Base-by-base conservation (phyloP, 2,113 vertebrate genomes). In the Kobus ellipsiprymnus region DNA sequence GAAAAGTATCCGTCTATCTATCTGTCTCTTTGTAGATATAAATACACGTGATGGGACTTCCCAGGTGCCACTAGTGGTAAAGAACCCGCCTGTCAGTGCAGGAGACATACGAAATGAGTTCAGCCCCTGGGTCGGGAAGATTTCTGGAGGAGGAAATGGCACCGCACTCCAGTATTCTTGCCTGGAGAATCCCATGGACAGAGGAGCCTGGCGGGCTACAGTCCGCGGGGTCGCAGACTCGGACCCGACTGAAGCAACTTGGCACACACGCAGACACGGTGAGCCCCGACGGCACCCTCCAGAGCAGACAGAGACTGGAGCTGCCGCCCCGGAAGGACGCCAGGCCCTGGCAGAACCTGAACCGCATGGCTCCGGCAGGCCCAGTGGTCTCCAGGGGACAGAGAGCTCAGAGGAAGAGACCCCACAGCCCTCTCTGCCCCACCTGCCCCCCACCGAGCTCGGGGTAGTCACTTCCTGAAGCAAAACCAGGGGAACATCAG, bases 191-290 rank as follows among this genome's bases (percentile, higher is more conserved):
- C 64, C n/a, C 64, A 36, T 36, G n/a, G n/a, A 21, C 17, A 36
- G 64, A 71, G n/a, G n/a, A 71, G 64, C n/a, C 64, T 71, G 9
- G 9, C 0, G 2, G 64, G 64, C 64, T 36, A 71, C 64, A 71
- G n/a, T 71, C 64, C n/a, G 23, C 0, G 4, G n/a, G n/a, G 5
- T 71, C 64, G 36, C 17, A 12, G 64, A 71, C n/a, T 71, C 2
- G 1, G 64, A 21, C 30, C 14, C 0, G 6, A 33, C 1, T 33
- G 14, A 60, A 33, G 60, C 30, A 15, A 7, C 17, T 10, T 71
- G n/a, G 4, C n/a, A 71, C 17, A 11, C 17, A 36, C 9, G 4
- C 64, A 71, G n/a, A 13, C 25, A 74, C 1, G 0, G 11, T 15
- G n/a, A 44, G 52, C n/a, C 46, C 52, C 1, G 29, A n/a, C 29